phyloP scores from a whole-genome alignment of 2,797 vertebrate genomes.

The Sylvia borin region DNA sequence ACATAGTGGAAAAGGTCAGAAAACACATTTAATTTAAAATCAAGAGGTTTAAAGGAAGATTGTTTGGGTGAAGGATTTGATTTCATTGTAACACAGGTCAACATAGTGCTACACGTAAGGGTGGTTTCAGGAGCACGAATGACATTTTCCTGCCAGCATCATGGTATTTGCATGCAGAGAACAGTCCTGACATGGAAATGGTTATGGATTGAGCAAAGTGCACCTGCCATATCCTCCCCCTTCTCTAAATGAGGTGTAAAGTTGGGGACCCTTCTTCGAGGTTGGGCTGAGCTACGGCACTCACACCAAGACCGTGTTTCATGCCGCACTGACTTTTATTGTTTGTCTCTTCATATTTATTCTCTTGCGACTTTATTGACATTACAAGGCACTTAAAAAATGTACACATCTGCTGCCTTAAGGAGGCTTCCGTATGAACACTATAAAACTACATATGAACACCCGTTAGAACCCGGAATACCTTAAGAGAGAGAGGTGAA shows the following conservation, averaged over 20 bases:
- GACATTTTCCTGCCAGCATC: accelerated
- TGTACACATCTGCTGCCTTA: no score
- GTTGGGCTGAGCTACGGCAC: no score
- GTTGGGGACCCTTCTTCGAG: no score
- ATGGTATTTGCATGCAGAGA: neutral
- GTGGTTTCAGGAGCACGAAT: accelerated
- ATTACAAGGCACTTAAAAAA: no score
- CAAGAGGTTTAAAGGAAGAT: neutral
- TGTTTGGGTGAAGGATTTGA: neutral
- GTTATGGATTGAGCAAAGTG: neutral
- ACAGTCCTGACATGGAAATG: neutral
- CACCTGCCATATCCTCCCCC: neutral
- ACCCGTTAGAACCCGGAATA: no score
- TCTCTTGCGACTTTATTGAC: no score
- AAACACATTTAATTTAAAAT: neutral
- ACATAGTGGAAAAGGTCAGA: neutral
- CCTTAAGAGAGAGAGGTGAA: no score
- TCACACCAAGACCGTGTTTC: no score
- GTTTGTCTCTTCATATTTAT: no score
- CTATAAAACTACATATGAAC: no score
- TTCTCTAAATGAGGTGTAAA: neutral
- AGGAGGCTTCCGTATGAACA: no score
- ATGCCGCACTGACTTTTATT: no score
- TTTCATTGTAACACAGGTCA: neutral
- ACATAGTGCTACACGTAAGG: neutral